These are phyloP conservation scores for Drosophila diplacantha DNA, from an alignment of 2,888 invertebrate species.

Conservation along the genomic window DNA sequence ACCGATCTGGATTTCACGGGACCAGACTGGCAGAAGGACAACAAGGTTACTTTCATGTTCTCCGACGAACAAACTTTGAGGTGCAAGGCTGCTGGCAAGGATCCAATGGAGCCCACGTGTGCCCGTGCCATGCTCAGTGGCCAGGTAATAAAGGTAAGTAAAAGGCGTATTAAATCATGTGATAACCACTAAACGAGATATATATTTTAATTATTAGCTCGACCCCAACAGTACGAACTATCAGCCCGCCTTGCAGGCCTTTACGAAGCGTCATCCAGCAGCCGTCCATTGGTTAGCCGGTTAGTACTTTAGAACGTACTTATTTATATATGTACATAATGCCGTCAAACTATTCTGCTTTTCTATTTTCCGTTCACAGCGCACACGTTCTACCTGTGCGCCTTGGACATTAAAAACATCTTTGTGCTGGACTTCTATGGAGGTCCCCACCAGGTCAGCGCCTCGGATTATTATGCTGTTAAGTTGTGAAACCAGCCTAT, in stretches of 20 bases:
- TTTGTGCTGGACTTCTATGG: slow-evolving; percentile 89
- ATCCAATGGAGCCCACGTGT: slow-evolving; percentile 78
- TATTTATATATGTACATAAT: neutral
- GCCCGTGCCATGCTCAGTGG: slow-evolving; percentile 75
- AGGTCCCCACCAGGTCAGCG: slow-evolving; percentile 80
- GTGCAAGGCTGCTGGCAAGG: slow-evolving; percentile 65
- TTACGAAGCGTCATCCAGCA: slow-evolving; percentile 75
- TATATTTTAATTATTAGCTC: slow-evolving; percentile 53
- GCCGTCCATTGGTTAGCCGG: slow-evolving; percentile 70
- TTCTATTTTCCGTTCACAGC: slow-evolving; percentile 79
- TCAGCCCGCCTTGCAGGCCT: slow-evolving; percentile 58
- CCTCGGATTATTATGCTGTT: slow-evolving; percentile 53
- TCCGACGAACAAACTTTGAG: slow-evolving; percentile 74
- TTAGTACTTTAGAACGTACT: slow-evolving; percentile 29
- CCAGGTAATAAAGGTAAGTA: slow-evolving; percentile 64
- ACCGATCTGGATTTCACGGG: slow-evolving; percentile 77
- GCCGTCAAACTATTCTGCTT: neutral
- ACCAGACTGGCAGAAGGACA: slow-evolving; percentile 72
- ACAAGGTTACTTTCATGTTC: slow-evolving; percentile 74
- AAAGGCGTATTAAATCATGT: too few relatives aligned
- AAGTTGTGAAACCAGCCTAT: slow-evolving; percentile 25
- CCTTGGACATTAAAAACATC: slow-evolving; percentile 85
- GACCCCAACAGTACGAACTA: slow-evolving; percentile 48
- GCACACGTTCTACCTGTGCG: slow-evolving; percentile 88
- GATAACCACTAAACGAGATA: neutral